Evolutionary conservation across 2,888 invertebrate genomes (phyloP), one percentile per base, ranked within the genome.

Genomic region (Ametastegia equiseti): DNA sequence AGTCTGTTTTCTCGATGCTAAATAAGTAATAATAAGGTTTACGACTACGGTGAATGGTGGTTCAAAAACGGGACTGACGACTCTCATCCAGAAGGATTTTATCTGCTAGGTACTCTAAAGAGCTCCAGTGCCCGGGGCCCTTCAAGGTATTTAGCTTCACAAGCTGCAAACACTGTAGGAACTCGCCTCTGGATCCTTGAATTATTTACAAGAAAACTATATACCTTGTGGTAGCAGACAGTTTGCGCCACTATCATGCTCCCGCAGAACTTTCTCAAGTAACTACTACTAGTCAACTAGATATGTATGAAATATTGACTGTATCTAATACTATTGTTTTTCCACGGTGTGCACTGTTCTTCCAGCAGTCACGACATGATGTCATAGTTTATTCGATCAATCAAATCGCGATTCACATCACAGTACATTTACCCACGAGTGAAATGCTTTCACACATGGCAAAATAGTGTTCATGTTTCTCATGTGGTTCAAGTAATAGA

Each of bases 11-110:
- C 47, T 30, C n/a, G 27, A 45, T 23, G 45, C 47, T 75, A 50
- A 75, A 75, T 54, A 75, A 75, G 75, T 54, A 75, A 75, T 54
- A 75, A 75, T 75, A 75, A 75, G 33, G 50, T 75, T 75, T 75
- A 75, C 54, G 75, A 75, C n/a, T n/a, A n/a, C 50, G 36, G 36
- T 30, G 30, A 13, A 45, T 30, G 30, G 47, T 75, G 75, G 75
- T 54, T 75, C 54, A 75, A 75, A 75, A 50, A 54, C 33, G 36
- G 19, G 36, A 33, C 36, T 75, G 50, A 71, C 19, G 75, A 75
- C 54, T 54, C n/a, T 33, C 50, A 54, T 54, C 75, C 54, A 23
- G 13, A 54, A 36, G 54, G 75, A 75, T 75, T 75, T 75, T 54
- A 75, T 75, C 42, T 75, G 54, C 75, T 11, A 23, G 45, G 71